Conservation (phyloP, 2,888 invertebrate species). For the Leucozona laternaria region DNA sequence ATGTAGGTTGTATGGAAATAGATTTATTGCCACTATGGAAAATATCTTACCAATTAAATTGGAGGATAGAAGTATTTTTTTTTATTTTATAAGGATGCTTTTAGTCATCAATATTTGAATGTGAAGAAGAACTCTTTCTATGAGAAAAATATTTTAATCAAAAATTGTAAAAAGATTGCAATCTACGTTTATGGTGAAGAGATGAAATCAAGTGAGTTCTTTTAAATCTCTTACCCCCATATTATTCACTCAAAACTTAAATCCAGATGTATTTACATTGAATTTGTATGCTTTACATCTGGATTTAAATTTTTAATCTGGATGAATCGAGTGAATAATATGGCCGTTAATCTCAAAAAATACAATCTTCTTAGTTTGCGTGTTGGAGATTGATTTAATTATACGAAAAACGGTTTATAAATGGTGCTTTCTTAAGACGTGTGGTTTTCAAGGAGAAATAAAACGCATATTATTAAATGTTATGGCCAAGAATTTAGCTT, state of each 20-base stretch:
- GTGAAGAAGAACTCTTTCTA: not conserved
- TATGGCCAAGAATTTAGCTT: too few species aligned
- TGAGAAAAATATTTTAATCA: not conserved
- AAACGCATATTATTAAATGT: too few species aligned
- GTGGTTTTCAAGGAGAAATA: too few species aligned
- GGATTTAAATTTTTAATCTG: too few species aligned
- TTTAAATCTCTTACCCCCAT: not conserved
- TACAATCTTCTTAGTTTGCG: too few species aligned
- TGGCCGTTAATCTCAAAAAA: too few species aligned
- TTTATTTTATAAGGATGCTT: not conserved
- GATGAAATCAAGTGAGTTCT: not conserved
- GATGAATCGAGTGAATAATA: too few species aligned
- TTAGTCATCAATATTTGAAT: not conserved
- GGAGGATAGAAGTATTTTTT: not conserved
- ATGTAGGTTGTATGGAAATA: conserved; percentile 26
- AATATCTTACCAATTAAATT: conserved; percentile 45
- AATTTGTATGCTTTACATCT: too few species aligned
- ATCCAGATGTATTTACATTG: too few species aligned
- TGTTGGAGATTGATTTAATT: not conserved
- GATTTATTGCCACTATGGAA: conserved; percentile 11
- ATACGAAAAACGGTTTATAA: too few species aligned
- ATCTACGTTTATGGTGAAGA: not conserved
- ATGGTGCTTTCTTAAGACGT: too few species aligned
- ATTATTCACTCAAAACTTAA: too few species aligned
- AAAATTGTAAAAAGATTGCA: not conserved